phyloP scores from a whole-genome alignment of 2,797 vertebrate genomes.

The Aselliscus stoliczkanus region DNA sequence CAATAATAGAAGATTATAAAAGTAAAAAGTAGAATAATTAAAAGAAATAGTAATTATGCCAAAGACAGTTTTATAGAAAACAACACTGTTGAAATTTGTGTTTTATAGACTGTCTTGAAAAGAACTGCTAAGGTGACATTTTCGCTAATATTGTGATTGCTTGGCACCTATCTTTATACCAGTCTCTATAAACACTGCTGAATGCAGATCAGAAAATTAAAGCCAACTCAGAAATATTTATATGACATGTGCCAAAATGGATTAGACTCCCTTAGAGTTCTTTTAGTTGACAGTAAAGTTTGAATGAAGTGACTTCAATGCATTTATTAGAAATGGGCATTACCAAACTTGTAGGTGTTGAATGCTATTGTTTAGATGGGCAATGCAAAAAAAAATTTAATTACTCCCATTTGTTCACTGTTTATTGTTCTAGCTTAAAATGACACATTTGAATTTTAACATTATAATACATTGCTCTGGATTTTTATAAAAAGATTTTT shows the following conservation, averaged over 20 bases:
- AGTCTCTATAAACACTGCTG: constrained; percentile 8
- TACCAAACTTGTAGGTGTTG: not conserved
- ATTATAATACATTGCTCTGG: not conserved
- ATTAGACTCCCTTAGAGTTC: not conserved
- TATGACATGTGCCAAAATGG: not conserved
- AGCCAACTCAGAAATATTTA: constrained; percentile 2
- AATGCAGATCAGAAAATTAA: constrained; percentile 16
- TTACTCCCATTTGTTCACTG: not conserved
- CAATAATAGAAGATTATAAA: constrained; percentile 34
- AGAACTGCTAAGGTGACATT: constrained; percentile 16
- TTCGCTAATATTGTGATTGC: constrained; percentile 21
- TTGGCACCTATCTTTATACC: not conserved
- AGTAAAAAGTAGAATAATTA: constrained; percentile 31
- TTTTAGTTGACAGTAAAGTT: not conserved
- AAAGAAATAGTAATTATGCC: constrained; percentile 46
- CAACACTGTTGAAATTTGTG: constrained; percentile 26
- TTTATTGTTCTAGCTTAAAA: not conserved
- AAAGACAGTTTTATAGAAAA: constrained; percentile 57
- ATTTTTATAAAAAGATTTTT: not conserved
- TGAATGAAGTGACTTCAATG: not conserved
- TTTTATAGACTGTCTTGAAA: constrained; percentile 19
- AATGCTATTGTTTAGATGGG: not conserved
- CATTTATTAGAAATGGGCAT: not conserved
- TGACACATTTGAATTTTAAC: not conserved
- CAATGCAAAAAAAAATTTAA: not conserved